These are phyloP conservation scores for Montipora foliosa DNA, from an alignment of 64 coral and sea anemone genomes.

Conservation along the genomic window DNA sequence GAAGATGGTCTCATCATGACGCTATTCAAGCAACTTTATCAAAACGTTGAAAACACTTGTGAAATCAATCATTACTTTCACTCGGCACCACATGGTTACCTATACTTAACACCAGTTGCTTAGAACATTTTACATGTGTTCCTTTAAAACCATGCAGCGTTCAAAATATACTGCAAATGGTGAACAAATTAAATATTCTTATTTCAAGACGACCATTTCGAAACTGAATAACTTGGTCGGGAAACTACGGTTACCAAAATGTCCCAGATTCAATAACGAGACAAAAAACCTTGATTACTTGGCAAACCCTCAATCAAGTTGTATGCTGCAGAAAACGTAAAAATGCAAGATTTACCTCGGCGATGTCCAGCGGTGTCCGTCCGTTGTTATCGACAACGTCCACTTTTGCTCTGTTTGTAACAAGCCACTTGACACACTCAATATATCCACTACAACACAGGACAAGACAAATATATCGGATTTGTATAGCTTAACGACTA, in stretches of 20 bases:
- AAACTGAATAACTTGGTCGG: background rate
- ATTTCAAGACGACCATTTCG: no score
- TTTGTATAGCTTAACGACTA: no score
- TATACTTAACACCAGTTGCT: background rate
- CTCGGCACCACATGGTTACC: no score
- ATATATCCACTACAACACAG: slow-evolving; percentile 74
- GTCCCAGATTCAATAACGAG: background rate
- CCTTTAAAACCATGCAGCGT: background rate
- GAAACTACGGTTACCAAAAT: background rate
- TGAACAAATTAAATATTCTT: background rate
- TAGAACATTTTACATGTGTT: background rate
- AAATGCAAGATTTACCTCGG: slow-evolving; percentile 70
- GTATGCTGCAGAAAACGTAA: background rate
- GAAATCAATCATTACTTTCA: no score
- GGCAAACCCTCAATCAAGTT: background rate
- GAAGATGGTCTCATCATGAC: no score
- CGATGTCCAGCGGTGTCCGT: slow-evolving; percentile 85
- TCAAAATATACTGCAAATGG: background rate
- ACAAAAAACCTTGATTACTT: no score
- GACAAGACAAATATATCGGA: no score
- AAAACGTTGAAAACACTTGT: no score
- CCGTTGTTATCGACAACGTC: slow-evolving; percentile 90
- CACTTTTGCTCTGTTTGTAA: slow-evolving; percentile 77
- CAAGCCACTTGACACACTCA: slow-evolving; percentile 94
- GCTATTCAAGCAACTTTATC: no score